phyloP scores from a whole-genome alignment of 92 coral and sea anemone genomes.

The Micromussa lordhowensis region DNA sequence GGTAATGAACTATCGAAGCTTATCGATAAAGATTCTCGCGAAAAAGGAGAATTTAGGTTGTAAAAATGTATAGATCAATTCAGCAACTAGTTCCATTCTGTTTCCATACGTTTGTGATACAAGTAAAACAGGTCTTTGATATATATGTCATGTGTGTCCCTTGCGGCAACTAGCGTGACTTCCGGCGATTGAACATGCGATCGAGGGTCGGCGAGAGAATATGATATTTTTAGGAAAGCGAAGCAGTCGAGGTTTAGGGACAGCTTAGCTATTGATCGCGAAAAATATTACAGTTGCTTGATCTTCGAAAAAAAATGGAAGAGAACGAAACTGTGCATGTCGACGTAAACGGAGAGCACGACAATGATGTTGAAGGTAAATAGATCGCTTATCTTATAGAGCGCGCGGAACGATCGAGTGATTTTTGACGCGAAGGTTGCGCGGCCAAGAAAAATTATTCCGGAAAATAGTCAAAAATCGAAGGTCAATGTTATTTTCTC shows the following conservation, averaged over 20 bases:
- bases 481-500: background rate
- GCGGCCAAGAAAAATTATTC: background rate
- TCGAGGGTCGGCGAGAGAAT: background rate
- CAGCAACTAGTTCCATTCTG: background rate
- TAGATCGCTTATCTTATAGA: background rate
- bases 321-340: background rate
- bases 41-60: background rate
- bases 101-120: background rate
- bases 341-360: background rate
- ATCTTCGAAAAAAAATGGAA: constrained; percentile 7
- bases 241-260: background rate
- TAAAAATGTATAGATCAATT: background rate
- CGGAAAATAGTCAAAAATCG: background rate
- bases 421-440: background rate
- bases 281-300: background rate
- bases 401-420: background rate
- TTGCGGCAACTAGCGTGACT: constrained; percentile 5
- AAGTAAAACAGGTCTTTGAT: background rate
- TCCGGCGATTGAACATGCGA: constrained; percentile 35
- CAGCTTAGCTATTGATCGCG: background rate
- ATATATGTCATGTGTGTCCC: background rate
- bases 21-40: background rate
- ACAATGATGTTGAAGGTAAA: constrained; percentile 27
- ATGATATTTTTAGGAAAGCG: background rate
- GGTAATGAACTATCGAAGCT: background rate